These are phyloP conservation scores for Catonia carolina DNA, from an alignment of 2,888 invertebrate species.

Conservation along the genomic window DNA sequence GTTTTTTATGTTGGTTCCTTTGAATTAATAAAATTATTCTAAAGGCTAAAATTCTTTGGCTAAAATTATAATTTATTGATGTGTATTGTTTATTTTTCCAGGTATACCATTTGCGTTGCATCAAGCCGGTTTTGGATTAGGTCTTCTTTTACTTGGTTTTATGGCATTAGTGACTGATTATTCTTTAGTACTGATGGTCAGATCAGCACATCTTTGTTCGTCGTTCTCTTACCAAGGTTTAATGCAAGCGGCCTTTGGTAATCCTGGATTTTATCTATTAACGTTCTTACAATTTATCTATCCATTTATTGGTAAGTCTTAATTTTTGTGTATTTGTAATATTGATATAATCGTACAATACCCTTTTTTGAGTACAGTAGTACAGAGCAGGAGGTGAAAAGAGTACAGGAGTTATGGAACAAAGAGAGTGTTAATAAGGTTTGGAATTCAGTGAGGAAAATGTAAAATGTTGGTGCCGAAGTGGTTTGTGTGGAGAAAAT, in stretches of 20 bases:
- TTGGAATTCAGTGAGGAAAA: too few species aligned
- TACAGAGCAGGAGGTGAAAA: too few species aligned
- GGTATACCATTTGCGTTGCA: conserved; percentile 74
- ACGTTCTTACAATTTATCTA: conserved; percentile 73
- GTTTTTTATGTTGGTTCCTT: too few species aligned
- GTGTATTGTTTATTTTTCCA: conserved; percentile 37
- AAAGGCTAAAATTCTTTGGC: too few species aligned
- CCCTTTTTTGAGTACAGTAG: too few species aligned
- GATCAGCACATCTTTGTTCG: conserved; percentile 66
- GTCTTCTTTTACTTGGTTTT: conserved; percentile 58
- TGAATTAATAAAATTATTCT: too few species aligned
- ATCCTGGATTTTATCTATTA: conserved; percentile 66
- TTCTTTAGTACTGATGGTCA: conserved; percentile 70
- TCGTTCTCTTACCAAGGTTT: conserved; percentile 71
- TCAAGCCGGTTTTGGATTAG: conserved; percentile 72
- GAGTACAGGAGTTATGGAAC: too few species aligned
- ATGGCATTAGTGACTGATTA: conserved; percentile 75
- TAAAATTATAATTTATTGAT: too few species aligned
- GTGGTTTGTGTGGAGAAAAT: too few species aligned
- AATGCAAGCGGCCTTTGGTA: conserved; percentile 74
- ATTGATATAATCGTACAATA: too few species aligned
- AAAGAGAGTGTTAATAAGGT: too few species aligned
- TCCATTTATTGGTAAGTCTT: conserved; percentile 66
- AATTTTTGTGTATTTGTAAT: background rate
- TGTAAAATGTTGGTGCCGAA: too few species aligned